Conservation (phyloP, 2,888 invertebrate species). For the Agrochola litura region DNA sequence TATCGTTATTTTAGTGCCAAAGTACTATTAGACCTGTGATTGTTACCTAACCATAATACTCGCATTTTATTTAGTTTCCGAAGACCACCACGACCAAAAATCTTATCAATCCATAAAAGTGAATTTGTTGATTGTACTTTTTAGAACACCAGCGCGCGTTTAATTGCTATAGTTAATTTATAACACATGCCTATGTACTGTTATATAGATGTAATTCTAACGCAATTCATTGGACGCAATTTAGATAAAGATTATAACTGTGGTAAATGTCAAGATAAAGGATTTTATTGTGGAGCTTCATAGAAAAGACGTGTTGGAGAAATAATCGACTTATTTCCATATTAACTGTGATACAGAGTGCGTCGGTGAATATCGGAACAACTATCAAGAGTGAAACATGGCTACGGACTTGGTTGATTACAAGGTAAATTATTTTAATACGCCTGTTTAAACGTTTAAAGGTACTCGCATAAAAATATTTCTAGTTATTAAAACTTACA, state of each 20-base stretch:
- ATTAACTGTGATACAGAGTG: constrained; percentile 72
- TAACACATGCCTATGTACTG: constrained; percentile 71
- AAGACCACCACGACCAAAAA: constrained; percentile 72
- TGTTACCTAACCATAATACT: constrained; percentile 75
- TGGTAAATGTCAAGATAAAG: constrained; percentile 83
- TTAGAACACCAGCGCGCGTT: constrained; percentile 64
- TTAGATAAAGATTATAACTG: constrained; percentile 85
- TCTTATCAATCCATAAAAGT: constrained; percentile 76
- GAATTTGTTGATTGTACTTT: constrained; percentile 79
- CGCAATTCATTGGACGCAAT: constrained; percentile 80
- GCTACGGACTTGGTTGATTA: constrained; percentile 75
- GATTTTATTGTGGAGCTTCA: constrained; percentile 80
- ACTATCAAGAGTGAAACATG: constrained; percentile 71
- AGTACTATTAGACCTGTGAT: constrained; percentile 66
- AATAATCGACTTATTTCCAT: constrained; percentile 75
- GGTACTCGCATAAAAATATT: constrained; percentile 13
- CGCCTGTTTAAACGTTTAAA: not conserved
- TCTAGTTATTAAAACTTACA: constrained; percentile 10
- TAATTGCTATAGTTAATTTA: constrained; percentile 79
- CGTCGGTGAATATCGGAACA: constrained; percentile 58
- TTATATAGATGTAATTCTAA: constrained; percentile 65
- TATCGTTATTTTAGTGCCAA: constrained; percentile 76
- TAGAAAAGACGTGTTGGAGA: constrained; percentile 79
- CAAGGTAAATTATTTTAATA: constrained; percentile 75
- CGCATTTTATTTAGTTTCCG: constrained; percentile 69